phyloP scores from a whole-genome alignment of 2,797 vertebrate genomes.

The Lutjanus argentimaculatus region DNA sequence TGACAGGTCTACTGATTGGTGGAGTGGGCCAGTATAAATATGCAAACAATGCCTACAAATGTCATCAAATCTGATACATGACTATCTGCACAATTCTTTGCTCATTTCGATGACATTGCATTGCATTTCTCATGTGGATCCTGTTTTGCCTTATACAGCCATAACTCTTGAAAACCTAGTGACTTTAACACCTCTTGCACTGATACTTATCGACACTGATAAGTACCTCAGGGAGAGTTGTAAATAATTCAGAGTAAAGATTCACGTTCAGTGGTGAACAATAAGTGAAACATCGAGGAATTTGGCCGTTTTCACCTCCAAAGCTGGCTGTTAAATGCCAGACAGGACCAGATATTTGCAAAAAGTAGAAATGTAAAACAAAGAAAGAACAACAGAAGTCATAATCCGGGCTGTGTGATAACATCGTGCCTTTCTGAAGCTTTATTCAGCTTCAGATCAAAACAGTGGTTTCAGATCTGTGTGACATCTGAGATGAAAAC shows the following conservation, averaged over 20 bases:
- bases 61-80: not conserved
- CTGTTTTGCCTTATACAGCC: not conserved
- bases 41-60: not conserved
- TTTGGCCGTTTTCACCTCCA: not conserved
- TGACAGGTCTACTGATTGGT: too few relatives aligned
- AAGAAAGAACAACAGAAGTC: not conserved
- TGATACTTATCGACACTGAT: slow-evolving; percentile 1
- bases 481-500: slow-evolving; percentile 23
- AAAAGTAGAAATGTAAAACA: slow-evolving; percentile 6
- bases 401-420: slow-evolving; percentile 22
- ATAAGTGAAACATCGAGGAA: slow-evolving; percentile 49
- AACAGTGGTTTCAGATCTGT: slow-evolving; percentile 20
- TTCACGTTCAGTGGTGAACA: slow-evolving; percentile 59
- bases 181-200: not conserved
- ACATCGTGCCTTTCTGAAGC: slow-evolving; percentile 6
- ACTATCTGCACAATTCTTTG: not conserved
- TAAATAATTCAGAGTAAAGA: slow-evolving; percentile 41
- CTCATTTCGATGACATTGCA: not conserved
- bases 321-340: not conserved
- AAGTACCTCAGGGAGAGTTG: slow-evolving; percentile 44
- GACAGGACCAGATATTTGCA: not conserved
- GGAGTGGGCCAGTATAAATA: too few relatives aligned
- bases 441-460: slow-evolving; percentile 11
- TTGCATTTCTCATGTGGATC: not conserved
- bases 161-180: not conserved